Base-by-base conservation (phyloP, 2,797 vertebrate species). In the Diglossa cyanea region DNA sequence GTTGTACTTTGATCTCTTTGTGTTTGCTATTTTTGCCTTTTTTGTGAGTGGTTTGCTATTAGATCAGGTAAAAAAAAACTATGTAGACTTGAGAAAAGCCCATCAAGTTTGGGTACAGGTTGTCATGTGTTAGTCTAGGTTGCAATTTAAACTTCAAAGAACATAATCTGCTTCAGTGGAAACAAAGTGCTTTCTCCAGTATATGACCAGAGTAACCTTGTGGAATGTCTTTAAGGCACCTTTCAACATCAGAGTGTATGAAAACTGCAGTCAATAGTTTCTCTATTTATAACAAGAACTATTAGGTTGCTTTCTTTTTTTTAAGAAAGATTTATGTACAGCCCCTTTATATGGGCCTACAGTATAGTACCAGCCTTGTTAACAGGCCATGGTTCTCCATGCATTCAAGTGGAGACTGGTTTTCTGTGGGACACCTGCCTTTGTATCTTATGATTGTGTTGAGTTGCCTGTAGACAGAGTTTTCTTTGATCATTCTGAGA, bases 81-180 rank as follows among this genome's bases (percentile, higher is more conserved):
- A 7, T 18, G 26, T 6, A 90, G 63, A 67, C 62, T 77, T 76
- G 47, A 95, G 86, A 93, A 72, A 85, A 70, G 17, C 35, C 44
- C 26, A 57, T 95, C 67, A 85, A 37, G 7, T 78, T 74, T 81
- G 81, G 25, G 58, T 93, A 90, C 73, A 66, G 54, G 16, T 53
- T 93, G 66, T 96, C 58, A 78, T 94, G 50, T 68, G 51, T 84
- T 57, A 62, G 55, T 53, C 71, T 54, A 53, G 75, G 48, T 50
- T 86, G 31, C 33, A 94, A 7, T 90, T 95, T 94, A 47, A 65
- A 89, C 73, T 96, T 97, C 94, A 97, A 82, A 97, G 91, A 88
- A 45, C 33, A 13, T 45, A 6, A 31, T 89, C 67, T 92, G 53
- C 39, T 45, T 90, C 60, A 54, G 37, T 72, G 47, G 37, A 80